A percentile compares a stretch with the other conserved stretches of the same genome.
phyloP scores from a whole-genome alignment of 2,113 vertebrate species.

The Uropsilus gracilis region DNA sequence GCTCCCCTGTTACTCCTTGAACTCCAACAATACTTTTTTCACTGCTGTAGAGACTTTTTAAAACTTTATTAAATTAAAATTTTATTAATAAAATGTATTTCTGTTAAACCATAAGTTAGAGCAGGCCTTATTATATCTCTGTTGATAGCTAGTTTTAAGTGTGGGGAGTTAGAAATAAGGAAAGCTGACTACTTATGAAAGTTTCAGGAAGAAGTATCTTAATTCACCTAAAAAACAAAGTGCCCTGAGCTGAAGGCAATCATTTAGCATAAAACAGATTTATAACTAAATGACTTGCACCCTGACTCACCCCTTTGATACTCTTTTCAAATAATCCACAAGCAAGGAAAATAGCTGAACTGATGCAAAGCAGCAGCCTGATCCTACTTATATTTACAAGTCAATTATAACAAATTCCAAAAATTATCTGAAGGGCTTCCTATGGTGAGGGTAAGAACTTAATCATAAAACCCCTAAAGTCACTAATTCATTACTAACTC shows the following conservation, averaged over 20 bases:
- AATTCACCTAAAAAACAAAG: slow-evolving; percentile 36
- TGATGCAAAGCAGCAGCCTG: background rate
- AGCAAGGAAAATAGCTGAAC: background rate
- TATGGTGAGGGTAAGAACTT: background rate
- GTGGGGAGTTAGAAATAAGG: slow-evolving; percentile 19
- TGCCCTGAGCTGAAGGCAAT: background rate
- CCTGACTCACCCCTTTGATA: background rate
- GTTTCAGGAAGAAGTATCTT: background rate
- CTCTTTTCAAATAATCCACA: background rate
- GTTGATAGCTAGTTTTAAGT: background rate
- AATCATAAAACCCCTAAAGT: slow-evolving; percentile 35
- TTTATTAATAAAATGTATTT: slow-evolving; percentile 19
- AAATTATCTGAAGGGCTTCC: slow-evolving; percentile 10
- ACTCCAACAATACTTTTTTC: slow-evolving; percentile 3
- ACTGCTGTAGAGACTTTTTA: background rate
- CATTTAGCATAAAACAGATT: slow-evolving; percentile 9
- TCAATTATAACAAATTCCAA: background rate
- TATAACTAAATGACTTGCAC: background rate
- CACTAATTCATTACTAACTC: background rate
- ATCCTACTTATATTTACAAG: background rate
- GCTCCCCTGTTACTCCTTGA: background rate
- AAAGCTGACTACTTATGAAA: slow-evolving; percentile 1
- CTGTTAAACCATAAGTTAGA: slow-evolving; percentile 6
- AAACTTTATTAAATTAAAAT: slow-evolving; percentile 16
- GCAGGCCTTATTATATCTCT: slow-evolving; percentile 13